Evolutionary conservation across 1,140 invertebrate species (phyloP).

Genomic region (Zaprionus gabonicus): DNA sequence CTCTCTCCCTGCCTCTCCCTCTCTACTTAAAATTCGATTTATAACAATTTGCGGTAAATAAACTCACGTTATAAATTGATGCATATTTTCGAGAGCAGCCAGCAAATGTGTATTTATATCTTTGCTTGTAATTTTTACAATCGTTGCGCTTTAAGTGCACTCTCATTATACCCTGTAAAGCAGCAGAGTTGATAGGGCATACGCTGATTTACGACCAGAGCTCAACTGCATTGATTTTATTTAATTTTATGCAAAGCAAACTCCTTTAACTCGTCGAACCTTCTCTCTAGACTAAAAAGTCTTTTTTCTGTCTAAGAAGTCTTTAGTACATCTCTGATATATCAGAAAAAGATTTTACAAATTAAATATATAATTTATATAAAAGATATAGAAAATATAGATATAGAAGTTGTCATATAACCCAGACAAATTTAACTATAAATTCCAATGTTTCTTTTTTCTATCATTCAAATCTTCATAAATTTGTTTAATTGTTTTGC

Average conservation of each 20-base stretch:
- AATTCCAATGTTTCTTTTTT: background rate
- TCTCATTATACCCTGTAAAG: slow-evolving; percentile 18
- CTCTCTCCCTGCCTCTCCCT: background rate
- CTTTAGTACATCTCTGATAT: background rate
- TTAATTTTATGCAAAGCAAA: too few species aligned
- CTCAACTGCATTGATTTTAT: background rate
- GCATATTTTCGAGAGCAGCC: slow-evolving; percentile 46
- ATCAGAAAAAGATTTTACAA: background rate
- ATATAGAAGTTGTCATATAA: too few species aligned
- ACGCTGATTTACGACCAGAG: background rate
- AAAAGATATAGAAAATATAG: too few species aligned
- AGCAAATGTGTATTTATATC: slow-evolving; percentile 32
- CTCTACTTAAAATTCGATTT: slow-evolving; percentile 73
- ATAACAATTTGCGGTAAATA: slow-evolving; percentile 78
- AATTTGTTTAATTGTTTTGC: too few species aligned
- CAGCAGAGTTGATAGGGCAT: background rate
- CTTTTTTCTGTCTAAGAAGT: background rate
- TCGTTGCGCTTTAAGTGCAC: slow-evolving; percentile 50
- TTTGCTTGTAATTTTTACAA: slow-evolving; percentile 45
- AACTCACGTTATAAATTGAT: slow-evolving; percentile 67
- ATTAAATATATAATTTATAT: background rate
- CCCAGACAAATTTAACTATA: too few species aligned
- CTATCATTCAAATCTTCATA: too few species aligned
- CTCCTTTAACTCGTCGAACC: too few species aligned
- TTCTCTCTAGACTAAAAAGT: too few species aligned